Conservation (phyloP, 2,797 vertebrate genomes). For the Xiphorhynchus erythropygius region DNA sequence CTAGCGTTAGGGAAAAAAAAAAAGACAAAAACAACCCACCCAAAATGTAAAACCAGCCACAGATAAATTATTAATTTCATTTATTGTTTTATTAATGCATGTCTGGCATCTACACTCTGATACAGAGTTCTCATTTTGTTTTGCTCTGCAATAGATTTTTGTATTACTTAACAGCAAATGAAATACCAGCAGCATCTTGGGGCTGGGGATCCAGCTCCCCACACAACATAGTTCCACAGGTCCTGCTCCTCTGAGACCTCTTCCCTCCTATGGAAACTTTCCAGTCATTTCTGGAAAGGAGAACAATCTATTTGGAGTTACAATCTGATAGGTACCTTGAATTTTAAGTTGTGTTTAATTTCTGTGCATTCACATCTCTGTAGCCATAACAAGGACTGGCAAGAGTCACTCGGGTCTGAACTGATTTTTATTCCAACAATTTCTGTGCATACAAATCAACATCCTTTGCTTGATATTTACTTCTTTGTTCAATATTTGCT, state of each 20-base stretch:
- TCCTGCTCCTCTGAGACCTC: not conserved
- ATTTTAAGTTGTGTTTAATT: slow-evolving; percentile 50
- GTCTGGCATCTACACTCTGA: slow-evolving; percentile 53
- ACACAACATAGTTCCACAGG: slow-evolving; percentile 1
- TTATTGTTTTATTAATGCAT: slow-evolving; percentile 77
- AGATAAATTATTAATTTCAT: slow-evolving; percentile 74
- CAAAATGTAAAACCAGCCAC: slow-evolving; percentile 26
- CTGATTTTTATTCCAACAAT: slow-evolving; percentile 61
- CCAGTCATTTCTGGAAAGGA: not conserved
- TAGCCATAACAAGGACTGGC: slow-evolving; percentile 46
- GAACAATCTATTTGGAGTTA: not conserved
- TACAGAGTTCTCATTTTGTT: slow-evolving; percentile 41
- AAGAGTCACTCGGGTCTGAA: slow-evolving; percentile 61
- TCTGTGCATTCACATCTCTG: slow-evolving; percentile 22
- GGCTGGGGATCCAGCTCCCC: not conserved
- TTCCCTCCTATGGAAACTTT: not conserved
- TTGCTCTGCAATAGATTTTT: slow-evolving; percentile 19
- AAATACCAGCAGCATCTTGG: slow-evolving; percentile 10
- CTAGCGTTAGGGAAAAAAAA: not conserved
- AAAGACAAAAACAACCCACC: not conserved
- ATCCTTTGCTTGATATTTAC: slow-evolving; percentile 42
- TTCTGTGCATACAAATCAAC: slow-evolving; percentile 64
- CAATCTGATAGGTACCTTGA: not conserved
- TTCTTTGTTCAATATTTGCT: slow-evolving; percentile 50
- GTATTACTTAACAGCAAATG: slow-evolving; percentile 37